Percentiles rank a stretch among this genome's conserved stretches.
phyloP scores from a whole-genome alignment of 2,797 vertebrate genomes.

The Fratercula arctica region DNA sequence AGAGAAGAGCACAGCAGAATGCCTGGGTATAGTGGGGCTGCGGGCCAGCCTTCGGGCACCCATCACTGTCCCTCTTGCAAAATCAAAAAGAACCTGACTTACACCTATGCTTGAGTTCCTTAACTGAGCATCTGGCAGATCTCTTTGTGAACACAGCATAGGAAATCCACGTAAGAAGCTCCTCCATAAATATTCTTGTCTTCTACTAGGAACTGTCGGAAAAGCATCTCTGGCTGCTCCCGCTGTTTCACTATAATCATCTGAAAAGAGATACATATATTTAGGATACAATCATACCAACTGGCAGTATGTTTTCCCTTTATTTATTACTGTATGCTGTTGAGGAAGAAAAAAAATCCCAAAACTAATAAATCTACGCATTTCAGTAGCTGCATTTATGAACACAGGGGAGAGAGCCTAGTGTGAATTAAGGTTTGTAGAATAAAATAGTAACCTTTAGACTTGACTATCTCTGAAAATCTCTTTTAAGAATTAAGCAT shows the following conservation, averaged over 20 bases:
- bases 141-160: slow-evolving; percentile 91
- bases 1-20: slow-evolving; percentile 8
- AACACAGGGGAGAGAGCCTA: not conserved
- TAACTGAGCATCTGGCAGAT: slow-evolving; percentile 95
- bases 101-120: not conserved
- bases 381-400: not conserved
- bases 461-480: not conserved
- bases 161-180: slow-evolving; percentile 93
- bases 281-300: not conserved
- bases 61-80: not conserved
- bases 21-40: not conserved
- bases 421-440: not conserved
- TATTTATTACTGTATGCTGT: not conserved
- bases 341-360: accelerated
- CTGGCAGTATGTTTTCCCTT: not conserved
- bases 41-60: not conserved
- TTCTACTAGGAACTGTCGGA: slow-evolving; percentile 94
- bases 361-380: not conserved
- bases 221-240: slow-evolving; percentile 88
- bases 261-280: slow-evolving; percentile 59
- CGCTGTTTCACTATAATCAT: slow-evolving; percentile 89
- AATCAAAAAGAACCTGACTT: not conserved
- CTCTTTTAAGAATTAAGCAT: not conserved
- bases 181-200: slow-evolving; percentile 91
- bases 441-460: not conserved